phyloP scores from a whole-genome alignment of 2,888 invertebrate genomes.

The Agrilus cyanescens region DNA sequence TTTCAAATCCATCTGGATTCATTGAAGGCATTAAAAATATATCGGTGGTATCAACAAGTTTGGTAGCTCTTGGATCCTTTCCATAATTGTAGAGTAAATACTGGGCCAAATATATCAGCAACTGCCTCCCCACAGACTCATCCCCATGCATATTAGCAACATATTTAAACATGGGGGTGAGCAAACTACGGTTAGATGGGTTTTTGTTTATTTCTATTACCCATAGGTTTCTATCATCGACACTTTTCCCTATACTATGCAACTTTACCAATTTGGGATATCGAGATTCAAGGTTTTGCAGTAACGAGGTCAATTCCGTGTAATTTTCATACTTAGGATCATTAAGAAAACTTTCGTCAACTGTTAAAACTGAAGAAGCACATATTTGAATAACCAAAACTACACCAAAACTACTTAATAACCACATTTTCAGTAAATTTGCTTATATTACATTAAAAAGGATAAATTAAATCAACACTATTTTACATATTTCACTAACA shows the following conservation, averaged over 20 bases:
- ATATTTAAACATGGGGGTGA: constrained; percentile 84
- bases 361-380: constrained; percentile 43
- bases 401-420: too few species aligned
- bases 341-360: constrained; percentile 44
- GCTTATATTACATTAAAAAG: too few species aligned
- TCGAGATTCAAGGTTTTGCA: constrained; percentile 46
- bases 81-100: constrained; percentile 72
- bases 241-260: constrained; percentile 72
- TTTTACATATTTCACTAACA: too few species aligned
- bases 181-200: constrained; percentile 38
- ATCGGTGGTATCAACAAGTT: constrained; percentile 73
- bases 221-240: constrained; percentile 67
- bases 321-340: constrained; percentile 56
- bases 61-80: constrained; percentile 54
- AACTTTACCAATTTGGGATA: constrained; percentile 61
- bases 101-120: constrained; percentile 71
- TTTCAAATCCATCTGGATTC: constrained; percentile 95
- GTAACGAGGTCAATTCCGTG: constrained; percentile 53
- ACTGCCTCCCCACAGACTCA: constrained; percentile 76
- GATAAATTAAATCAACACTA: too few species aligned
- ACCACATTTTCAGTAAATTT: too few species aligned
- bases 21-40: constrained; percentile 94
- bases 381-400: too few species aligned
- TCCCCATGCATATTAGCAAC: constrained; percentile 97
- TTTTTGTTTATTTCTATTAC: constrained; percentile 60